Base-by-base conservation (phyloP, 2,888 invertebrate species). In the Xanthia togata region DNA sequence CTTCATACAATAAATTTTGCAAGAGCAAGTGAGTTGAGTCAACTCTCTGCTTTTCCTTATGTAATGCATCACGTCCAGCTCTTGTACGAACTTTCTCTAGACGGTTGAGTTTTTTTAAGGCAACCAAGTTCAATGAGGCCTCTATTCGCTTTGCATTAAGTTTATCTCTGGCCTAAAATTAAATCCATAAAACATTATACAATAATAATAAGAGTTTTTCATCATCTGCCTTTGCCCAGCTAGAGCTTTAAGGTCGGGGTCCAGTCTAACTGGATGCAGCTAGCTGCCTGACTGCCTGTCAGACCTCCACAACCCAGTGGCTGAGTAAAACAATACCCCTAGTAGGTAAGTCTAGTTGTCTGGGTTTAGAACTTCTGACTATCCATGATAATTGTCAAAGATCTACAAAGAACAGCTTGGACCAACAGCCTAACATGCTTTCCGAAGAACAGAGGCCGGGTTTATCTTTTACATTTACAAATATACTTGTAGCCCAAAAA, bases 1-100 rank as follows among this genome's bases (percentile, higher is more conserved):
- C 98, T 97, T 99, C 99, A 93, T 99, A 99, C 9, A 99, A 96
- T 70, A 99, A 97, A 95, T 99, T 99, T 94, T 99, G 99, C 73
- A 99, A 96, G 88, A 98, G 98, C 70, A 99, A 95, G 92, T 99
- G 98, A 87, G 98, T 98, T 73, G 98, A 98, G 91, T 99, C 99
- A 0, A 99, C 99, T 87, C 98, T 98, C 89, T 98, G 98, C 92
- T 99, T 99, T 84, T 98, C 98, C 88, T 98, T 97, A 87, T 98
- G 98, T 9, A 99, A 96, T 23, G 97, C 97, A 94, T 99, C 99
- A 70, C 99, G 97, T 0, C 98, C 98, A 80, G 98, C 97, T 89
- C 98, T 98, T 57, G 98, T 98, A 4, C 98, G 97, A 70, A 99
- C 98, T 94, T 99, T 99, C 90, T 99, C 99, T 89, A 99, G 96